Conservation (phyloP, 35 echinoderm and acorn worm species). For the Diadema setosum region DNA sequence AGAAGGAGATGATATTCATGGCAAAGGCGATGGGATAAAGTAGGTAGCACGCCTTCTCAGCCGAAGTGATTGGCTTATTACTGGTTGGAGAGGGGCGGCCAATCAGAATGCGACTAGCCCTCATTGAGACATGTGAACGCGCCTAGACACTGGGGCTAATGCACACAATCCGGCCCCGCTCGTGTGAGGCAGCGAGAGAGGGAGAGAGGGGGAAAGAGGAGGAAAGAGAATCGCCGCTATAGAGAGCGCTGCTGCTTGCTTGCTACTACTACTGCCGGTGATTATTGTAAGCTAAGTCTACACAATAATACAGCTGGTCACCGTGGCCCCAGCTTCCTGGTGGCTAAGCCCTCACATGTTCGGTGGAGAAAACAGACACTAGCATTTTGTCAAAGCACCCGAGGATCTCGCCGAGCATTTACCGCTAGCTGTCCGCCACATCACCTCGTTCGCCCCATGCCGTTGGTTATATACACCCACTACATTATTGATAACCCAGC, state of each 20-base stretch:
- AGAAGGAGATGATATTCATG: neutral
- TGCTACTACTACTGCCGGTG: too few species aligned
- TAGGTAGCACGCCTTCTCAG: neutral
- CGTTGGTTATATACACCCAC: neutral
- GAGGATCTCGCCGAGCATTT: neutral
- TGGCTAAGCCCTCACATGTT: constrained; percentile 26
- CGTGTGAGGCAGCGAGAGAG: neutral
- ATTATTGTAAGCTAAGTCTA: constrained; percentile 22
- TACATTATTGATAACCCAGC: neutral
- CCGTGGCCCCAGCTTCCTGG: neutral
- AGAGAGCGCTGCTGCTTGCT: too few species aligned
- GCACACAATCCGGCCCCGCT: neutral
- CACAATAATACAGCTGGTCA: constrained; percentile 14
- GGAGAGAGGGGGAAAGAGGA: neutral
- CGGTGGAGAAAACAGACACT: neutral
- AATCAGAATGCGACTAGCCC: neutral
- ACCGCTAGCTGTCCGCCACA: neutral
- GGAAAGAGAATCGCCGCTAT: neutral
- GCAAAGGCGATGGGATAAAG: neutral
- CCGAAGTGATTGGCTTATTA: constrained; percentile 9
- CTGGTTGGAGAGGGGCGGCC: neutral
- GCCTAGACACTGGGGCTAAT: neutral
- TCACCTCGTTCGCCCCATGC: neutral
- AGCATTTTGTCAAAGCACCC: neutral
- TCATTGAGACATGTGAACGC: neutral